Evolutionary conservation across 2,888 invertebrate species (phyloP), one percentile per base, ranked within the genome.

Genomic region (Monoplex corrugatus): DNA sequence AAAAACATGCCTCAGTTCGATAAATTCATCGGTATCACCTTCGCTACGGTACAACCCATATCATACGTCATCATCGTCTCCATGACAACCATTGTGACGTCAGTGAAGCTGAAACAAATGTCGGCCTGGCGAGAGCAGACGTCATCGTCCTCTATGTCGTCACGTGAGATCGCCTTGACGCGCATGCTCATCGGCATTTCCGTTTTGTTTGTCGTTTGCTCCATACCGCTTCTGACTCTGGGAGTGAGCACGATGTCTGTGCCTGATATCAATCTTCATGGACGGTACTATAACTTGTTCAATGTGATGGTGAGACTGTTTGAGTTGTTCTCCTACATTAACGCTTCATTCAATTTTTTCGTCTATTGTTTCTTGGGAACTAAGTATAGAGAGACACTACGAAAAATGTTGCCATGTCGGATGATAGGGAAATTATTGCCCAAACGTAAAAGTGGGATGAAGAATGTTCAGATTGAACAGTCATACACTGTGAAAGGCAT

Each of bases 281-380:
- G 86, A 6, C 43, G 44, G 32, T 44, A 75, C 86, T 75, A 75
- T 75, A 87, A 72, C 35, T n/a, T 45, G 16, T 44, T 44, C 32
- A 44, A 43, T 3, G 1, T 75, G 16, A n/a, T 40, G 2, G 19
- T 43, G 32, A 75, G 44, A 5, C 6, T 75, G 5, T 43, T 32
- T 23, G 32, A 87, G 43, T 23, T 72, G 38, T 75, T 87, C 32
- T n/a, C 44, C 45, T 45, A 72, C 32, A 75, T 72, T 38, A 87
- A 87, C 35, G n/a, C 86, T 32, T 87, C 86, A 23, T 0, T 75
- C 68, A 72, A 72, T 23, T 87, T 87, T 45, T 72, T 87, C 45
- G 43, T 87, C 44, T 87, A 87, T 35, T 87, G n/a, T 44, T 72
- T 44, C n/a, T 35, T 87, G 23, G 86, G 86, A 1, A 40, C 86